A percentile compares a stretch with the other conserved stretches of the same genome.
These are phyloP conservation scores for Conus betulinus DNA, from an alignment of 1,140 invertebrate genomes.

Conservation along the genomic window DNA sequence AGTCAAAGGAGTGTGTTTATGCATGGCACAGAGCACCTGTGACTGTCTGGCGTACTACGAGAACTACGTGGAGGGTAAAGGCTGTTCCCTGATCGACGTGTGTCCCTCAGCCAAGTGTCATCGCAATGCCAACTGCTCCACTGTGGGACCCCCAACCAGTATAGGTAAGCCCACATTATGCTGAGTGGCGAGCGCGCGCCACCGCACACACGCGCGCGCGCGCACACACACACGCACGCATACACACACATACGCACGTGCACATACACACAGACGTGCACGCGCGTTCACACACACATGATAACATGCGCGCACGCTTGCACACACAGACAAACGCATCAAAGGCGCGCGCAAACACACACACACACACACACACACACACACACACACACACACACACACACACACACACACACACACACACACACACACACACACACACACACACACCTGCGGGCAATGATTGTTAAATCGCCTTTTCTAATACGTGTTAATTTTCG, in stretches of 20 bases:
- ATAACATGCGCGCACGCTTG: no score
- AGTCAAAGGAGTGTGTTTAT: no score
- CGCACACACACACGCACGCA: background rate
- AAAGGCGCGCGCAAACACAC: background rate
- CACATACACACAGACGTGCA: background rate
- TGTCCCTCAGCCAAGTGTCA: slow-evolving; percentile 52
- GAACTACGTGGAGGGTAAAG: slow-evolving; percentile 41
- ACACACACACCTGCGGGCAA: background rate
- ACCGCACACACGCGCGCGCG: no score
- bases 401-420: background rate
- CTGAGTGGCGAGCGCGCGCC: no score
- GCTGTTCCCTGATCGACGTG: slow-evolving; percentile 58
- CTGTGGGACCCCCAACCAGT: slow-evolving; percentile 49
- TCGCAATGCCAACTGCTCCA: slow-evolving; percentile 57
- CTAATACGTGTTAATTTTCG: background rate
- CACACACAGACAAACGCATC: background rate
- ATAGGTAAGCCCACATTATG: slow-evolving; percentile 40
- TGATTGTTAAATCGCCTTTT: background rate
- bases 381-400: background rate
- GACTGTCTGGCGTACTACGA: slow-evolving; percentile 61
- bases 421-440: background rate
- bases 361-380: background rate
- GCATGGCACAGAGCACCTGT: slow-evolving; percentile 53
- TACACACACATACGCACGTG: background rate
- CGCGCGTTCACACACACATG: no score